phyloP scores from a whole-genome alignment of 2,113 vertebrate genomes.

The Chunga burmeisteri region DNA sequence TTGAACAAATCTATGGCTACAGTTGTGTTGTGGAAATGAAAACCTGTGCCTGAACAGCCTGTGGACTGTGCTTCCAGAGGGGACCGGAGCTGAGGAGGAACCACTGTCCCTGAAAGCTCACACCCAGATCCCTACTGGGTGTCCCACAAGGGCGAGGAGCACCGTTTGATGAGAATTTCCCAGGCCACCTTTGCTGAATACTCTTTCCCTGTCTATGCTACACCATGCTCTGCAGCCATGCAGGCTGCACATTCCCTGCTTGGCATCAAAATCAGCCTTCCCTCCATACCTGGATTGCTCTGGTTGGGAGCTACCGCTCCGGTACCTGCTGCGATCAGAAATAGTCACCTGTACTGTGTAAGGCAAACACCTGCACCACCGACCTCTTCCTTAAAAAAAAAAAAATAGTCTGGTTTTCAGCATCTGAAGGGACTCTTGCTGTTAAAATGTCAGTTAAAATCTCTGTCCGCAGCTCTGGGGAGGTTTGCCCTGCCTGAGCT shows the following conservation, averaged over 20 bases:
- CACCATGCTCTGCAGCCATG: neutral
- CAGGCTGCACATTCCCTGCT: neutral
- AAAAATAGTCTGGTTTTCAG: neutral
- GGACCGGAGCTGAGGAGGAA: neutral
- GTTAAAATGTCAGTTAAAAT: neutral
- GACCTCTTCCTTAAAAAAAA: neutral
- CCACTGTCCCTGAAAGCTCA: neutral
- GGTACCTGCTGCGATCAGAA: neutral
- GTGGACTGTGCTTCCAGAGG: neutral
- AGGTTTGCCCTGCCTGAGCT: neutral
- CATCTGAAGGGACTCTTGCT: neutral
- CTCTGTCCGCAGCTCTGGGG: neutral
- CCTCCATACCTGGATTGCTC: neutral
- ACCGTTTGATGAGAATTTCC: fast-evolving
- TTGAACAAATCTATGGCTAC: neutral
- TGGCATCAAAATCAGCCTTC: neutral
- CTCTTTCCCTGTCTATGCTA: neutral
- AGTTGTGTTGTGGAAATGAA: neutral
- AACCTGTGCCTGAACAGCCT: neutral
- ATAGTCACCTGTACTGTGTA: neutral
- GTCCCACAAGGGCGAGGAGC: neutral
- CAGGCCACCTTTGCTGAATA: neutral
- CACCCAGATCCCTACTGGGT: neutral
- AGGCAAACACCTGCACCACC: neutral
- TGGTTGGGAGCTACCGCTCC: neutral